Conservation (phyloP, 2,888 invertebrate species). For the Pyrochroa serraticornis region DNA sequence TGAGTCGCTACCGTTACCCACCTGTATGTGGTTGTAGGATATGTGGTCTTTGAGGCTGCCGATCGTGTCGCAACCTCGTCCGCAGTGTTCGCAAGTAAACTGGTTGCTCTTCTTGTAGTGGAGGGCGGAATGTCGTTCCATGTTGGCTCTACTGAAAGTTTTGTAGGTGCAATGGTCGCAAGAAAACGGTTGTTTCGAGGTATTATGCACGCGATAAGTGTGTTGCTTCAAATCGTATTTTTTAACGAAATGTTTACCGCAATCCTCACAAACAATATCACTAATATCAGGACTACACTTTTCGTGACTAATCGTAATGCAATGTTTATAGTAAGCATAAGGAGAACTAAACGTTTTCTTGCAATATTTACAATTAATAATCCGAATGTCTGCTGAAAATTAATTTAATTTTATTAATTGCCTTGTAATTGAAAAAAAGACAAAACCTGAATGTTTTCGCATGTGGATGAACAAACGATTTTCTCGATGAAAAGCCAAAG, state of each 20-base stretch:
- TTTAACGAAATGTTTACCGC: slow-evolving; percentile 50
- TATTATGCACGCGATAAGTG: slow-evolving; percentile 47
- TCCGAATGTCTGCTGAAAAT: slow-evolving; percentile 31
- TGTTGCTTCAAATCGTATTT: slow-evolving; percentile 50
- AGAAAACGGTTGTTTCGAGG: slow-evolving; percentile 42
- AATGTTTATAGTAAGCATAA: slow-evolving; percentile 40
- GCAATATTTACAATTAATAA: slow-evolving; percentile 40
- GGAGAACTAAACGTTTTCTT: slow-evolving; percentile 37
- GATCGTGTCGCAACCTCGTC: slow-evolving; percentile 51
- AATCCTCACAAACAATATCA: slow-evolving; percentile 47
- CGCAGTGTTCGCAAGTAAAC: slow-evolving; percentile 53
- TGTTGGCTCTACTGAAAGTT: slow-evolving; percentile 48
- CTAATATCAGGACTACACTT: slow-evolving; percentile 41
- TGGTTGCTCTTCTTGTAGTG: slow-evolving; percentile 48
- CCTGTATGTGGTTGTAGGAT: slow-evolving; percentile 48
- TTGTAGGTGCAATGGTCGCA: slow-evolving; percentile 51
- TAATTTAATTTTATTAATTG: background rate
- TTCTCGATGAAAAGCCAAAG: slow-evolving; percentile 33
- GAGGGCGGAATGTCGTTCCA: slow-evolving; percentile 49
- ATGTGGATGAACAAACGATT: slow-evolving; percentile 36
- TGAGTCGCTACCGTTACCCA: no score
- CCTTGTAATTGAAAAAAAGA: slow-evolving; percentile 1
- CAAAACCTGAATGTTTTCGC: slow-evolving; percentile 34
- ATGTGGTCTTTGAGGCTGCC: slow-evolving; percentile 53
- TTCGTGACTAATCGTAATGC: slow-evolving; percentile 35